phyloP scores from a whole-genome alignment of 2,888 invertebrate genomes.

The Chymomyza procnemis region DNA sequence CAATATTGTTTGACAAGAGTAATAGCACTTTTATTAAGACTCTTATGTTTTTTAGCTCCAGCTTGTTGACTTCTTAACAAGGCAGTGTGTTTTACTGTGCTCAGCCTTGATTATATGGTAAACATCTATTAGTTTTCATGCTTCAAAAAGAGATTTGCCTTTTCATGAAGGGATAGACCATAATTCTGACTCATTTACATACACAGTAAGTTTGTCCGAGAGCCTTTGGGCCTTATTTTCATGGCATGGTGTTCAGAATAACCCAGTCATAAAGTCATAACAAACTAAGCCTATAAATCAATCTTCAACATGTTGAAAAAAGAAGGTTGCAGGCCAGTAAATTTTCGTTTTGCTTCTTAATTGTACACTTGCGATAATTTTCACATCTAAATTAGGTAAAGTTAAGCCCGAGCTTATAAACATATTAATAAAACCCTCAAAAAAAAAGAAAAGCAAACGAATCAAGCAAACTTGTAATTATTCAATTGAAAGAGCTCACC shows the following conservation, averaged over 20 bases:
- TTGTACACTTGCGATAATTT: background rate
- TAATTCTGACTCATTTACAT: background rate
- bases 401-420: constrained; percentile 53
- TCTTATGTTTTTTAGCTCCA: too few species aligned
- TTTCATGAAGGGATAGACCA: background rate
- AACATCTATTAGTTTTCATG: too few species aligned
- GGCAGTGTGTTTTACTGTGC: too few species aligned
- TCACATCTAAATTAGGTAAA: background rate
- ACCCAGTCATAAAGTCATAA: background rate
- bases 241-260: too few species aligned
- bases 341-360: background rate
- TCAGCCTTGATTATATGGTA: too few species aligned
- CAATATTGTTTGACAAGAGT: too few species aligned
- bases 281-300: background rate
- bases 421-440: constrained; percentile 48
- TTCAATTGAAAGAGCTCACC: constrained; percentile 45
- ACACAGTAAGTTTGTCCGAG: background rate
- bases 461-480: constrained; percentile 45
- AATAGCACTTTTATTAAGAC: too few species aligned
- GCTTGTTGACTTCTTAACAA: too few species aligned
- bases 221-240: background rate
- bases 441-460: constrained; percentile 7
- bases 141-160: background rate
- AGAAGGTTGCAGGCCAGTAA: background rate
- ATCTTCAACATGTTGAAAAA: background rate